Base-by-base conservation (phyloP, 2,113 vertebrate species). In the Megaleporinus macrocephalus region DNA sequence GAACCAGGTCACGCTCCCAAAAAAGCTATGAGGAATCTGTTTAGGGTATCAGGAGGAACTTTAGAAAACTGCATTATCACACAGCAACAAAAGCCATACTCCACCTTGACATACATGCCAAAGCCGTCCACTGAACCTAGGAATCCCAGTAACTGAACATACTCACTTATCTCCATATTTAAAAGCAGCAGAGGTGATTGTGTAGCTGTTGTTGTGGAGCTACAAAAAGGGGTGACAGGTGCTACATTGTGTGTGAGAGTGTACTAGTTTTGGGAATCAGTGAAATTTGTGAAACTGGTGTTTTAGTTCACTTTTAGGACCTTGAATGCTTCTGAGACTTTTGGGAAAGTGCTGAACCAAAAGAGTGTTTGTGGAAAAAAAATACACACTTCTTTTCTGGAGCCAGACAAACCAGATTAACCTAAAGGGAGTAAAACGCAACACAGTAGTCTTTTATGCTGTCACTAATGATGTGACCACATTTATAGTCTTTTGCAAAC, bases 311-410 rank as follows among this genome's bases (percentile, higher is more conserved):
- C 89, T 49, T 84, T 81, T 81, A 87, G 89, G 88, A 91, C 89
- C 81, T 90, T 90, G 88, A 89, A 94, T 95, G 93, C 93, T 95
- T 95, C 91, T 93, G 91, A 92, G 86, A 95, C 93, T 84, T n/a
- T 92, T 91, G 90, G 87, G 86, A 90, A 89, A 81, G 85, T 87
- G 87, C 81, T 65, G 57, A 76, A 62, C 79, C 87, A 88, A 88
- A 80, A 88, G 87, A 82, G 73, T 91, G 87, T 85, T 88, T 87
- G 86, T 88, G 77, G 82, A 73, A 61, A 71, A n/a, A n/a, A n/a
- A n/a, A n/a, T n/a, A n/a, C 66, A 51, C 26, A 78, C 1, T 7
- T 16, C 15, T 51, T 13, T 61, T 62, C 55, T 76, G 33, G n/a
- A 73, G 27, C 24, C 5, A 14, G 49, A 18, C 49, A 16, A 51